Evolutionary conservation across 2,888 invertebrate species (phyloP), one percentile per base, ranked within the genome.

Genomic region (Mythimna vitellina): DNA sequence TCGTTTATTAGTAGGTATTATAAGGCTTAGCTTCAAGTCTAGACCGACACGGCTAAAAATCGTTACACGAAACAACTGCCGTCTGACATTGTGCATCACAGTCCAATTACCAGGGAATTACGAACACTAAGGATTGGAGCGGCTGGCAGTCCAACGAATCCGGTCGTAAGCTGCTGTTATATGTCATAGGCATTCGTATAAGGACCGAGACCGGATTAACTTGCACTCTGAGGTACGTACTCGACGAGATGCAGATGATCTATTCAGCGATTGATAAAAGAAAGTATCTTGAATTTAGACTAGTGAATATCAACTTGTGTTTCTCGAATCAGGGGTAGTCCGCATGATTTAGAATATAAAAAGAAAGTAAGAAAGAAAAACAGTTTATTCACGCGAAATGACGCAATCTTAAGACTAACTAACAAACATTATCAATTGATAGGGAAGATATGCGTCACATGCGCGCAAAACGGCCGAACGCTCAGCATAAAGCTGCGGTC

Each of bases 51-150:
- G 4, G 10, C 29, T 51, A 8, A 22, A 57, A 73, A 22, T 22
- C 10, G 1, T 29, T 63, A 49, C 14, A 20, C 12, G 1, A 8
- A 3, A 9, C 12, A 49, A n/a, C 49, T 32, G 14, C 0, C 8
- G 61, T 35, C 32, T n/a, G 25, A 70, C 17, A 46, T 58, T 1
- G 32, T 42, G 42, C 46, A 46, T 17, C n/a, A n/a, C 20, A 29
- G 20, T 8, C 49, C 46, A 64, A 60, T 78, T 64, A 72, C 25
- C 38, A n/a, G 20, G 12, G 58, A 64, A 63, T 76, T 54, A 38
- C 8, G 25, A 22, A n/a, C 42, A 46, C n/a, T 35, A 58, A 32
- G 20, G 14, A 46, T 63, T 49, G 46, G 7, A 35, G 53, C 8
- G 7, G 14, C 20, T 57, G 56, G 42, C 61, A n/a, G 32, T 42